phyloP scores from a whole-genome alignment of 2,113 vertebrate species.

The Tetrax tetrax region DNA sequence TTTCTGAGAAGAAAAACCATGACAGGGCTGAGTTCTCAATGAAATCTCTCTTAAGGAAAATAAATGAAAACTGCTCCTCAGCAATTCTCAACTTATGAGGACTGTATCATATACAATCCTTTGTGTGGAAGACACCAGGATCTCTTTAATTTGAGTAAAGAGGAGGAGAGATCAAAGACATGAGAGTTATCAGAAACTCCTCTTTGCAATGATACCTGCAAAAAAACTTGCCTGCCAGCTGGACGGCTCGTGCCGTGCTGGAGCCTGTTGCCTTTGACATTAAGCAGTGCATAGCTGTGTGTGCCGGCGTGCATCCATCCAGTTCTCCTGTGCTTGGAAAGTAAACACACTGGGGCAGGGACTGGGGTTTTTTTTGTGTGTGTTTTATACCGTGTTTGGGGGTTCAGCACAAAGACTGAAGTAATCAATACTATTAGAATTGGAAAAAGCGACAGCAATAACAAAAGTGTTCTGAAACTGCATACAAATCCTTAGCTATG shows the following conservation, averaged over 20 bases:
- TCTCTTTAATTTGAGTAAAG: background rate
- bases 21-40: background rate
- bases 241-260: rapidly evolving
- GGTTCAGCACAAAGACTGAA: background rate
- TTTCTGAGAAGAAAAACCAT: background rate
- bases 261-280: background rate
- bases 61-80: background rate
- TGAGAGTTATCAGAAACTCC: no score
- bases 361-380: background rate
- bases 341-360: background rate
- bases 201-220: background rate
- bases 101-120: background rate
- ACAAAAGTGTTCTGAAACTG: background rate
- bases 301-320: background rate
- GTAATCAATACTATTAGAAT: background rate
- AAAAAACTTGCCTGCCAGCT: background rate
- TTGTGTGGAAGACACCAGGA: background rate
- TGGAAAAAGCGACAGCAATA: background rate
- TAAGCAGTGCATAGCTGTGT: rapidly evolving
- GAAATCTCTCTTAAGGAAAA: background rate
- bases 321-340: background rate
- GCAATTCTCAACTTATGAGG: background rate
- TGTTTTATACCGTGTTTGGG: background rate
- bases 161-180: background rate
- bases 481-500: background rate